These are phyloP conservation scores for Emydocephalus ijimae DNA, from an alignment of 2,113 vertebrate species.

Conservation along the genomic window DNA sequence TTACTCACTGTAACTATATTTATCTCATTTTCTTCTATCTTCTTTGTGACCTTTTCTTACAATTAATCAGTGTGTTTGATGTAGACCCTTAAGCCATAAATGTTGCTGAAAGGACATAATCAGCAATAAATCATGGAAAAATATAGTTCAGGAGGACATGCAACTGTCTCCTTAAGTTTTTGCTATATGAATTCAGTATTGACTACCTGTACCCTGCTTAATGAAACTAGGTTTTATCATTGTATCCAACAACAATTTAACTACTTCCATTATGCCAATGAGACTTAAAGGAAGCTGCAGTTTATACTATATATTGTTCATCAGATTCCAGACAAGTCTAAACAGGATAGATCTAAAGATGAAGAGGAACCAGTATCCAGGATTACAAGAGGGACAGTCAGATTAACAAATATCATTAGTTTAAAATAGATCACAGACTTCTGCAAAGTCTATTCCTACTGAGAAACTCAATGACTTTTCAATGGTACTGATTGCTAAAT, in stretches of 20 bases:
- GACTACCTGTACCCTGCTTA: slow-evolving; percentile 6
- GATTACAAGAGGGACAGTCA: slow-evolving; percentile 39
- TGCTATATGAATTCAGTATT: slow-evolving; percentile 22
- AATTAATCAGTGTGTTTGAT: neutral
- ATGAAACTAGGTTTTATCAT: slow-evolving; percentile 13
- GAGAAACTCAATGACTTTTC: slow-evolving; percentile 3
- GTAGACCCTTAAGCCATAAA: neutral
- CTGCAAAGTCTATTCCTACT: slow-evolving; percentile 29
- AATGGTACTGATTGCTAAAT: slow-evolving; percentile 12
- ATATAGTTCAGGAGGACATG: neutral
- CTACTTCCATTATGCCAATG: slow-evolving; percentile 14
- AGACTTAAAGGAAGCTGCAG: slow-evolving; percentile 26
- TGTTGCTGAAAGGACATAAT: neutral
- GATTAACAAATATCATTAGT: slow-evolving; percentile 48
- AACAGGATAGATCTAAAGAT: slow-evolving; percentile 28
- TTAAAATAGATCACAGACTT: slow-evolving; percentile 46
- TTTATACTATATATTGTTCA: slow-evolving; percentile 18
- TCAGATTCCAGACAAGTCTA: slow-evolving; percentile 5
- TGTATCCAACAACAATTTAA: slow-evolving; percentile 1
- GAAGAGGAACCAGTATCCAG: slow-evolving; percentile 37
- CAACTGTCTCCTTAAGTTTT: slow-evolving; percentile 17
- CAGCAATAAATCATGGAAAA: neutral
- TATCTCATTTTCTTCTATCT: neutral
- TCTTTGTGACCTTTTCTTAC: slow-evolving; percentile 3
- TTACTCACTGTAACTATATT: neutral